Conservation (phyloP, 2,888 invertebrate species). For the Eledona agricola region DNA sequence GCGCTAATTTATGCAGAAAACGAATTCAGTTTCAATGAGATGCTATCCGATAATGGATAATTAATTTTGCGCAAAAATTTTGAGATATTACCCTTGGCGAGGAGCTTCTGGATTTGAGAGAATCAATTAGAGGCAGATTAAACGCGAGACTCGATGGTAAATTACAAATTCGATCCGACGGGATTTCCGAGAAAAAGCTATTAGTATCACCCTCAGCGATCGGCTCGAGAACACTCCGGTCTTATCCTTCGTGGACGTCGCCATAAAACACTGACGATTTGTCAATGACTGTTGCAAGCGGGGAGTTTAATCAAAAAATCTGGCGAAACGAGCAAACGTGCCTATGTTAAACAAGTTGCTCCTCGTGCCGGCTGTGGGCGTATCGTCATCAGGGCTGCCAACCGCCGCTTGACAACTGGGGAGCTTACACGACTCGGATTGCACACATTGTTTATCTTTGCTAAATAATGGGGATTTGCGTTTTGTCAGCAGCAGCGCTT, state of each 20-base stretch:
- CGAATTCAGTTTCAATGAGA: constrained; percentile 19
- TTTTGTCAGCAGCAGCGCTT: constrained; percentile 39
- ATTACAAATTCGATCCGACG: no score
- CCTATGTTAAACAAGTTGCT: constrained; percentile 41
- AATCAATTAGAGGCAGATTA: constrained; percentile 7
- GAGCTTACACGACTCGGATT: constrained; percentile 48
- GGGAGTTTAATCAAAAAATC: constrained; percentile 33
- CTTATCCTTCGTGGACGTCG: background rate
- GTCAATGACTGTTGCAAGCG: constrained; percentile 36
- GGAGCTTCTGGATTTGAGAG: background rate
- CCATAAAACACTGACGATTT: constrained; percentile 37
- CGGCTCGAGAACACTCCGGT: background rate
- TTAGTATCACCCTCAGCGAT: background rate
- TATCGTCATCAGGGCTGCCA: constrained; percentile 42
- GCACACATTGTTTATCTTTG: constrained; percentile 51
- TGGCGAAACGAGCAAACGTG: constrained; percentile 36
- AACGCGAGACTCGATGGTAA: no score
- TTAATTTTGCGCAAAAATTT: constrained; percentile 15
- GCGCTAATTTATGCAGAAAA: constrained; percentile 21
- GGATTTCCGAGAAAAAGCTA: background rate
- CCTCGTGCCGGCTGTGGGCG: constrained; percentile 41
- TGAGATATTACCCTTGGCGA: background rate
- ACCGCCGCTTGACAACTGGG: constrained; percentile 43
- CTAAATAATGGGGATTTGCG: constrained; percentile 51
- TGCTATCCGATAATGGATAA: constrained; percentile 18